Base-by-base conservation (phyloP, 2,797 vertebrate genomes). In the Ptychadena robeensis region DNA sequence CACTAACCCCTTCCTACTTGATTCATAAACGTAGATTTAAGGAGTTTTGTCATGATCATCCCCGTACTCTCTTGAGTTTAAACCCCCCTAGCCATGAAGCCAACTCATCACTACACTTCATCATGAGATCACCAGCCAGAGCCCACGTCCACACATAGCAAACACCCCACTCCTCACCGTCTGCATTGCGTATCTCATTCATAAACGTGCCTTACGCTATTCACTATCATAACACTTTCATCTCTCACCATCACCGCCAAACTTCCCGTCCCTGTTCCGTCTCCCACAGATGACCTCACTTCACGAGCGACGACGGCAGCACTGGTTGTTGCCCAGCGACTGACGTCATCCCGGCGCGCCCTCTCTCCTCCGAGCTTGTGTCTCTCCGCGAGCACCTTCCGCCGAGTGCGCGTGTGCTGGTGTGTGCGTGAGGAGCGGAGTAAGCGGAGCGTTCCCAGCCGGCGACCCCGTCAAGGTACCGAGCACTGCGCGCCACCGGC, bases 321-420 rank as follows among this genome's bases (percentile, higher is more conserved):
- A 61, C 77, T 61, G 79, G 82, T 80, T 85, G 82, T 85, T 85
- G 82, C 82, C 37, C 78, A 85, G 82, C 82, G 82, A 85, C 82
- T 85, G 78, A 85, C 82, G 82, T 85, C 82, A 85, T 85, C 82
- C 71, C 71, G 77, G 82, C 77, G 82, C 82, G 82, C 82, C 82
- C 82, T 85, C 75, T 69, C 82, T 76, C 48, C 82, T 68, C 78
- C 72, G 76, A 75, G 70, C 59, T 59, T 75, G 64, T 82, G 73
- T 80, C 65, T 80, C 70, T 80, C 71, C 11, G 82, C 77, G 76
- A 70, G 77, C 71, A 79, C 71, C 82, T 85, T 85, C 82, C 82
- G 77, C 38, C 28, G 80, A 74, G 66, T 74, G 77, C 73, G 82
- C 78, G 77, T 74, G 71, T 80, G 82, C 57, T 30, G 28, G 57